These are phyloP conservation scores for Ciconia maguari DNA, from an alignment of 2,113 vertebrate genomes.

Conservation along the genomic window DNA sequence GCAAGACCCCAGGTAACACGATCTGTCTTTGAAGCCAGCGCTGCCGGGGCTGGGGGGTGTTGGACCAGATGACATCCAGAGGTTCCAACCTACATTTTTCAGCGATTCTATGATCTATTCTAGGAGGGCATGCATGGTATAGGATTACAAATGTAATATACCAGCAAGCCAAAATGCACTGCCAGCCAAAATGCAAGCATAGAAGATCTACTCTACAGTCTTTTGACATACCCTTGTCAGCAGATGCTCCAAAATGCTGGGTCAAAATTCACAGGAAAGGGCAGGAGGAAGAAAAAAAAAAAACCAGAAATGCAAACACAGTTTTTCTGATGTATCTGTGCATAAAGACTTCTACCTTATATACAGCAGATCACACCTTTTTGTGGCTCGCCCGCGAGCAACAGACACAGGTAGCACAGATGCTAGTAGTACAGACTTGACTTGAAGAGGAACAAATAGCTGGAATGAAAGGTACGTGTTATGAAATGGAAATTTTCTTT, in stretches of 20 bases:
- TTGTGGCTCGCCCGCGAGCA: background rate
- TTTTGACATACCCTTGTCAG: background rate
- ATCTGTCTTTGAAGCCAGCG: background rate
- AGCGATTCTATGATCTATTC: conserved; percentile 46
- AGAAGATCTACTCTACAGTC: background rate
- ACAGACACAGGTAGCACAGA: background rate
- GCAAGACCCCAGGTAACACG: background rate
- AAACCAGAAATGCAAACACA: background rate
- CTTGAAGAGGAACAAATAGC: background rate
- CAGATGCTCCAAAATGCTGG: background rate
- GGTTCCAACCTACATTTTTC: conserved; percentile 16
- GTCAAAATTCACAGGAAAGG: background rate
- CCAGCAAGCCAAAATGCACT: background rate
- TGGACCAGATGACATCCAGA: background rate
- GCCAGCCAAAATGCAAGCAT: conserved; percentile 26
- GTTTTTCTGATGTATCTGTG: background rate
- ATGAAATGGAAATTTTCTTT: background rate
- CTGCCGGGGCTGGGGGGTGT: background rate
- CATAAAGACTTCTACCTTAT: background rate
- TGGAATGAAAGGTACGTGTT: background rate
- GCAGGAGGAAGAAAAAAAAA: fast-evolving
- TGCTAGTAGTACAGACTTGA: background rate
- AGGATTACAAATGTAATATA: conserved; percentile 30
- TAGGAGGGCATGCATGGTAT: background rate
- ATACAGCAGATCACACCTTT: background rate